Percentiles rank a stretch among this genome's conserved stretches.
Conservation (phyloP, 2,113 vertebrate genomes). For the Mystacornis crossleyi region DNA sequence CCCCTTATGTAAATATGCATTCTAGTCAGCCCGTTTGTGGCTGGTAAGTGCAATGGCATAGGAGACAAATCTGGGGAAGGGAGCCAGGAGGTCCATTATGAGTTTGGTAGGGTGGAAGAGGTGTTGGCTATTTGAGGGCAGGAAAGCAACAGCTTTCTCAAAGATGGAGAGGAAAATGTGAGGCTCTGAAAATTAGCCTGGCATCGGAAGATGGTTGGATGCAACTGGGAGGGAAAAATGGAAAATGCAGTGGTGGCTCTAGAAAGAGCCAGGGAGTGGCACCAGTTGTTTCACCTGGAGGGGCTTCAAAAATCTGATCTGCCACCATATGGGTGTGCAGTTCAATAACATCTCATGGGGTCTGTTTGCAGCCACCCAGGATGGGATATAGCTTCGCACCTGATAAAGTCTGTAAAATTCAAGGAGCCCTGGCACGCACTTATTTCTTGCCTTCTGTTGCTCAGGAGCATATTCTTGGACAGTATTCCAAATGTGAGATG, state of each 20-base stretch:
- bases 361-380: not conserved
- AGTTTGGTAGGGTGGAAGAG: not conserved
- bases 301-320: not conserved
- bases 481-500: not conserved
- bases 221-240: not conserved
- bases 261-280: not conserved
- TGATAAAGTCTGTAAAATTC: not conserved
- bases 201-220: not conserved
- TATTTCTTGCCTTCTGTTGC: not conserved
- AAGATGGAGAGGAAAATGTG: not conserved
- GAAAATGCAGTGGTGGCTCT: not conserved
- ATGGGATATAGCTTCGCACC: not conserved
- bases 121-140: not conserved
- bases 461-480: not conserved
- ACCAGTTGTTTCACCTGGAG: not conserved
- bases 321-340: not conserved
- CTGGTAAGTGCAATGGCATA: not conserved
- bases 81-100: constrained; percentile 45
- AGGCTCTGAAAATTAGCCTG: not conserved
- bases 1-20: not conserved
- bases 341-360: fast-evolving
- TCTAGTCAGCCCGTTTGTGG: not conserved
- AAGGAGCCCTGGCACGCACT: not conserved
- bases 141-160: not conserved
- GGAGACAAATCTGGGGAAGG: not conserved